Evolutionary conservation across 1,140 invertebrate species (phyloP), one percentile per base, ranked within the genome.

Genomic region (Argopecten irradians): DNA sequence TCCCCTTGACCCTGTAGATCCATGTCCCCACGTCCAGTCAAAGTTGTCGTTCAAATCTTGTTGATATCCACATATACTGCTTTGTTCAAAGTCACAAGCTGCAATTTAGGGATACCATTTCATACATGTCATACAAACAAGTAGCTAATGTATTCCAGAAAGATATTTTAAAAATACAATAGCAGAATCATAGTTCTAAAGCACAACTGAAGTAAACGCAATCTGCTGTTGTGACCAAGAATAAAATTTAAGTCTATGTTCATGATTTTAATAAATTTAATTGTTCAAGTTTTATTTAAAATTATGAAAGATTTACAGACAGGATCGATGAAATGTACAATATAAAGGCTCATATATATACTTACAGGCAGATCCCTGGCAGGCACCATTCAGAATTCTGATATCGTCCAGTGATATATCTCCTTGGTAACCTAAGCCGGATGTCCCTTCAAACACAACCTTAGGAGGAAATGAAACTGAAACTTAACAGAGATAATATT

Each of bases 351-450:
- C n/a, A n/a, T 83, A n/a, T 83, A 32, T 0, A 84, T 82, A 87
- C 87, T 82, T 84, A 55, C 89, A 19, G 39, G 82, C 55, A 34
- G 87, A 83, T 0, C 46, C 34, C 16, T 82, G 87, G 87, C 89
- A 92, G n/a, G 91, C 85, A 86, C 92, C 89, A 91, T 91, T 91
- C 14, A 89, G 41, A 87, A 93, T 91, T 19, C 88, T 89, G 28
- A 94, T 90, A 39, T 94, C 93, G 91, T 94, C 93, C 16, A 94
- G 39, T 28, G 92, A 92, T 82, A 94, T 93, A 41, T 94, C 93
- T 82, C 93, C 93, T 43, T 88, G 83, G 87, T 89, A 91, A 83
- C 91, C 88, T 22, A 55, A 86, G 7, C 92, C 92, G 82, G 85
- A 87, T 9, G 89, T 16, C 14, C 89, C 94, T 88, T 94, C 92